Evolutionary conservation across 2,113 vertebrate species (phyloP), one percentile per base, ranked within the genome.

Genomic region (Cochlearius cochlearius): DNA sequence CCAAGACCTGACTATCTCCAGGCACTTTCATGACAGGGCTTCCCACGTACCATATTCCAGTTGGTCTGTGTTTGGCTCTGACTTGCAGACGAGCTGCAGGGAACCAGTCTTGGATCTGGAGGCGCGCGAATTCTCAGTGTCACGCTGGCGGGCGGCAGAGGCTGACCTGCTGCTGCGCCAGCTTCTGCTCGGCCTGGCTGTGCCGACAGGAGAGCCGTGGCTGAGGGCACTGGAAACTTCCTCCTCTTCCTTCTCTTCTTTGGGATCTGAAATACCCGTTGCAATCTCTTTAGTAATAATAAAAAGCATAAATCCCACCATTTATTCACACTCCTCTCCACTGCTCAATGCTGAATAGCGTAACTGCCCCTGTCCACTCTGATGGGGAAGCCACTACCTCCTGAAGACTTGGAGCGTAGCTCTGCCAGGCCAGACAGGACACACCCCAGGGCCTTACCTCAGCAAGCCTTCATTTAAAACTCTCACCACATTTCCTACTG

Each of bases 61-160:
- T 88, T 97, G 98, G 89, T 99, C 99, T 20, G 97, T 64, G 66
- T 98, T 98, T 56, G 99, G 99, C 97, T 99, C 99, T 0, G 98
- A 99, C 95, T 99, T 99, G 98, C 99, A 99, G 93, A 99, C 88
- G 22, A 99, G 98, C 96, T 98, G 91, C 98, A 98, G 92, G 25
- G 97, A 92, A 83, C 97, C 88, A 27, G 98, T 95, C 98, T 97
- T 97, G 84, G 98, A 87, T 16, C 98, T 80, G 86, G 98, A 97
- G 74, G 98, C 93, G 53, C 98, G 98, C 0, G 96, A 95, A 60
- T 98, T 98, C 79, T 98, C 98, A 1, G 96, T 30, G 41, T 98
- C 97, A 7, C 96, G 97, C 72, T 98, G 97, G 56, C 98, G 98
- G 86, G 98, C 95, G 14, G 69, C 9, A 2, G 97, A 30, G 1